Evolutionary conservation across 2,797 vertebrate genomes (phyloP), one percentile per base, ranked within the genome.

Genomic region (Takifugu ocellatus): DNA sequence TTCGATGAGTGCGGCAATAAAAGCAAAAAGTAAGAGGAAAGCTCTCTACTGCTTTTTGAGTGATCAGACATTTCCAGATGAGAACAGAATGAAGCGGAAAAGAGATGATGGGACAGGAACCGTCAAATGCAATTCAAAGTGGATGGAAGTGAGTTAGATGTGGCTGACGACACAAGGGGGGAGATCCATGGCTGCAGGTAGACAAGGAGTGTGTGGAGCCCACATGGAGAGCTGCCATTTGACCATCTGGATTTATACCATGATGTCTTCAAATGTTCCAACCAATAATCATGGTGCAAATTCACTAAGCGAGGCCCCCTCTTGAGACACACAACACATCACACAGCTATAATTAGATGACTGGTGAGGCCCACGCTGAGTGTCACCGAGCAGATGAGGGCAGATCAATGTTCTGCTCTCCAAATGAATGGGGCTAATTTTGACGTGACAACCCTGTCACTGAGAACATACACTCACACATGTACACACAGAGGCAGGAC

Each of bases 211-310:
- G 61, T 31, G 39, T 68, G 67, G 53, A 66, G 52, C 59, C 65
- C 56, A 63, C 49, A 60, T 63, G 59, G 73, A 74, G 72, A 12
- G 50, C 7, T 2, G 67, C 63, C 63, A 67, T 79, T 66, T 33
- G 75, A 71, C 88, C 88, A 89, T 89, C 89, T 90, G 85, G 87
- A 86, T 78, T 70, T 74, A 51, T 49, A 78, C 70, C 76, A 54
- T 76, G 81, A 88, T 83, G 87, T 82, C 77, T 75, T 86, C 84
- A 88, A 61, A 51, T 70, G 77, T 77, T 86, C 72, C 62, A 59
- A 46, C 49, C 63, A 63, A 72, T 42, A 63, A 72, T 83, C 36
- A 31, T 49, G 47, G 63, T 74, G 71, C 47, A 66, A 73, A 84
- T 72, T 84, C 76, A 65, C 60, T 42, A 61, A 72, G 68, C 52